Conservation (phyloP, 2,888 invertebrate genomes). For the Heteropelma amictum region DNA sequence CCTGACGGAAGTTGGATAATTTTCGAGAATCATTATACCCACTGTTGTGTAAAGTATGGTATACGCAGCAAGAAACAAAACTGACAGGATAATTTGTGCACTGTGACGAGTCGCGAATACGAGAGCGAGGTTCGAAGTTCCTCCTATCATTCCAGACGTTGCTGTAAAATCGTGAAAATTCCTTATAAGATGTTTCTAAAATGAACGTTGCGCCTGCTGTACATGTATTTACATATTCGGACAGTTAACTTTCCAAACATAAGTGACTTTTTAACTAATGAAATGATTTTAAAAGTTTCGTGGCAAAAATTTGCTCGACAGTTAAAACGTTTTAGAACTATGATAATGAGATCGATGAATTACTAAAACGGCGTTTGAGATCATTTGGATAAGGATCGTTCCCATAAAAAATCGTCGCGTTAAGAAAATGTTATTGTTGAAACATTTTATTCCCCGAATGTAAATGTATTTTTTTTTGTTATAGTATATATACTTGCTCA, state of each 20-base stretch:
- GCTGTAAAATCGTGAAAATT: conserved; percentile 50
- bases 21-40: conserved; percentile 62
- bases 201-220: no score
- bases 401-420: no score
- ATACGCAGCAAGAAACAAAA: conserved; percentile 61
- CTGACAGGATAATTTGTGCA: conserved; percentile 52
- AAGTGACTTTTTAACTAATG: not conserved
- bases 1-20: conserved; percentile 68
- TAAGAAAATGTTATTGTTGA: no score
- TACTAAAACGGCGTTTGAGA: no score
- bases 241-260: not conserved
- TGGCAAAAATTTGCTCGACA: no score
- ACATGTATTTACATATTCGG: no score
- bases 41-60: conserved; percentile 61
- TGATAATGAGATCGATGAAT: not conserved
- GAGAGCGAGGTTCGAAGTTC: conserved; percentile 54
- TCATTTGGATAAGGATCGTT: no score
- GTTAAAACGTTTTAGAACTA: not conserved
- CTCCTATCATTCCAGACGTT: conserved; percentile 62
- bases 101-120: conserved; percentile 49
- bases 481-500: conserved; percentile 54
- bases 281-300: no score
- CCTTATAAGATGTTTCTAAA: not conserved
- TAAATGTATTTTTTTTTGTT: not conserved
- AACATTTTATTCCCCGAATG: no score